Conservation (phyloP, 2,113 vertebrate species). For the Ammospiza caudacuta region DNA sequence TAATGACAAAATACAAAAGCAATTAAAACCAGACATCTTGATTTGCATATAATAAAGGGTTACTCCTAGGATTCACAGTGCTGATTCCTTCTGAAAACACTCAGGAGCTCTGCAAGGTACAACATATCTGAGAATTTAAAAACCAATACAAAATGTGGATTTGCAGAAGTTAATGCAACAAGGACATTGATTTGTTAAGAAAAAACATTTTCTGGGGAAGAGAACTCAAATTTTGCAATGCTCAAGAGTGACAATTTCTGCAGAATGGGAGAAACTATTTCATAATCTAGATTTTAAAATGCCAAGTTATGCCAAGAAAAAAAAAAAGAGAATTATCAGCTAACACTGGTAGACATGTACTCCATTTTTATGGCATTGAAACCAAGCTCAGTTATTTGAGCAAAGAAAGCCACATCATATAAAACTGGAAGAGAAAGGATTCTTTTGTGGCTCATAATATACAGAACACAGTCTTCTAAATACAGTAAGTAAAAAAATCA, state of each 20-base stretch:
- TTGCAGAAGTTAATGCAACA: background rate
- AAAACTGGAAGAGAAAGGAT: background rate
- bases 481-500: background rate
- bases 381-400: background rate
- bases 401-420: background rate
- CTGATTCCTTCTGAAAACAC: slow-evolving; percentile 11
- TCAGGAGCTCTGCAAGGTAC: slow-evolving; percentile 6
- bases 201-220: background rate
- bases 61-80: slow-evolving; percentile 2
- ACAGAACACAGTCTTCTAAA: background rate
- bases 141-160: background rate
- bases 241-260: background rate
- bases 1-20: background rate
- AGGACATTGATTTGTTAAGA: background rate
- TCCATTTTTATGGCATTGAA: background rate
- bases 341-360: background rate
- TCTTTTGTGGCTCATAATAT: background rate
- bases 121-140: background rate
- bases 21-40: background rate
- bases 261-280: background rate
- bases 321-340: background rate
- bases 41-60: background rate
- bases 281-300: background rate
- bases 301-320: background rate
- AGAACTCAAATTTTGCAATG: background rate